Base-by-base conservation (phyloP, 2,797 vertebrate genomes). In the Peromyscus attwateri region DNA sequence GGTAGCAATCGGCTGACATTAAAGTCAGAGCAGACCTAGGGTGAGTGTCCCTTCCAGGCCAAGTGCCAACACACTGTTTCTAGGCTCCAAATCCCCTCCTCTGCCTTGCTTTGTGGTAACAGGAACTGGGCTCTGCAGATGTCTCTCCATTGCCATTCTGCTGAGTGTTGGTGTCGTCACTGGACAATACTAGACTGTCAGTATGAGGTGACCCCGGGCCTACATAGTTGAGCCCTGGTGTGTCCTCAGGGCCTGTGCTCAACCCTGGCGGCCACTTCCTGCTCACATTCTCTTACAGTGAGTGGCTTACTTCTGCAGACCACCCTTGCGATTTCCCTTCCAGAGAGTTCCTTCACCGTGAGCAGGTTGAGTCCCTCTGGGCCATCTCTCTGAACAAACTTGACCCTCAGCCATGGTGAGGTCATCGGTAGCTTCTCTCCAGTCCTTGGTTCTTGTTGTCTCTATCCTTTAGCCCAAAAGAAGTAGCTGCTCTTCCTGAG, bases 21-120 rank as follows among this genome's bases (percentile, higher is more conserved):
- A 62, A 43, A 27, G 19, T 1, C 19, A 83, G 68, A 52, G 49
- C 29, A 25, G 73, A 21, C 60, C 19, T 60, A 79, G 17, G 13
- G 14, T 5, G 19, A 62, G 43, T 21, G n/a, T 2, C 1, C 25
- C 0, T 0, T 23, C 19, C 1, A 64, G 27, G 16, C 29, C 46
- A 16, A 1, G 23, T n/a, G 25, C 79, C 31, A 11, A 6, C 1
- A 6, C 3, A 11, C 14, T 6, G 11, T 62, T 70, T 70, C 70
- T 83, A 40, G 60, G 4, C 14, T 92, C 40, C 80, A 82, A 68
- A 8, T 29, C 3, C 46, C n/a, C 37, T 77, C 77, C 19, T 49
- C 40, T 68, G 62, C 52, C 31, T 12, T 31, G 25, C 55, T 70
- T 31, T 92, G 68, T 85, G 37, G 66, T 34, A 62, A 5, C 8